Base-by-base conservation (phyloP, 1,140 invertebrate genomes). In the Orchestia grillus region DNA sequence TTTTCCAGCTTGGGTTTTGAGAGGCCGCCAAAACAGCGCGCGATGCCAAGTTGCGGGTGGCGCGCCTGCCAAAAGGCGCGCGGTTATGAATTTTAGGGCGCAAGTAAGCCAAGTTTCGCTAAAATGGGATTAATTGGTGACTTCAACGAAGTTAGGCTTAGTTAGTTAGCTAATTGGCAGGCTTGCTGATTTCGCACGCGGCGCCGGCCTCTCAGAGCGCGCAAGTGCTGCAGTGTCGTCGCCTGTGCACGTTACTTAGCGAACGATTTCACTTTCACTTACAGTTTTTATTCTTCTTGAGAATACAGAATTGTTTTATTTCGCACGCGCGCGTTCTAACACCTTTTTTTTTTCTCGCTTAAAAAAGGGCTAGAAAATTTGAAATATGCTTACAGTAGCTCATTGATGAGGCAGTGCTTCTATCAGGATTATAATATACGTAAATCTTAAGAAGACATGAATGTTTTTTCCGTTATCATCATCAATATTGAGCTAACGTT, bases 71-170 rank as follows among this genome's bases (percentile, higher is more conserved):
- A 94, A 94, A 94, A 94, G 92, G 36, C 92, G 92, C 41, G 92
- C 92, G 92, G 92, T 94, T 94, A 94, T 94, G 92, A 94, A 94
- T 94, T 94, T 94, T 94, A 94, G 92, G 92, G 19, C 43, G 44
- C 41, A 45, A 94, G 92, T 94, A 94, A 94, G 92, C 92, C 41
- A 94, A 94, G 92, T 94, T 94, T 47, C 6, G 43, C 92, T 19
- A 94, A 94, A 94, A 94, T 94, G 92, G 92, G 92, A 94, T 94
- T 94, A 94, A 94, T 94, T 94, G 92, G 92, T 45, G 44, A 94
- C 92, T 94, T 94, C 41, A 94, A 94, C 92, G 92, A 94, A 94
- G 92, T 94, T 94, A 94, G 92, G 92, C 92, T 94, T 94, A 94
- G 92, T 94, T 94, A 94, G 92, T 94, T 94, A 44, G 92, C 40